Evolutionary conservation across 1,140 invertebrate genomes (phyloP).

Genomic region (Dendroctonus ponderosae): DNA sequence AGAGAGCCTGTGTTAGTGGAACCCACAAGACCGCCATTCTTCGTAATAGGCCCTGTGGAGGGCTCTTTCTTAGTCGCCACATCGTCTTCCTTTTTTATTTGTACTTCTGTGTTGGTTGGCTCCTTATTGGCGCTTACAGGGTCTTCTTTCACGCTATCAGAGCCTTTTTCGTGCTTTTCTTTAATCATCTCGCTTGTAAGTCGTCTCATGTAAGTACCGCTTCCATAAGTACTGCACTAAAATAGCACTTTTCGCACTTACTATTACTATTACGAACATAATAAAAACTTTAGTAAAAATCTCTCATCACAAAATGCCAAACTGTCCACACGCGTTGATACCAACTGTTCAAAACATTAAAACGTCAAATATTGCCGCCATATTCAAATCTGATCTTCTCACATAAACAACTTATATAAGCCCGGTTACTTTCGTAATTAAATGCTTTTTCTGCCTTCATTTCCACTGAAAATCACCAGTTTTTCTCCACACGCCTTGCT

Average conservation of each 20-base stretch:
- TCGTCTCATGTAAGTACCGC: conserved; percentile 42
- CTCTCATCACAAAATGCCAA: conserved; percentile 53
- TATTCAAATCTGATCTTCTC: conserved; percentile 24
- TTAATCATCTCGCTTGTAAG: conserved; percentile 47
- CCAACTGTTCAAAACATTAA: conserved; percentile 45
- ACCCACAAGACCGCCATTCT: conserved; percentile 50
- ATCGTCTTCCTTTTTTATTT: conserved; percentile 50
- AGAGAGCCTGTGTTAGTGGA: conserved; percentile 50
- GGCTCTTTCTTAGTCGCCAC: conserved; percentile 45
- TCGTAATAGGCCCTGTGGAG: conserved; percentile 42
- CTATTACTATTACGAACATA: conserved; percentile 44
- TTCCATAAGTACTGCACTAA: conserved; percentile 46
- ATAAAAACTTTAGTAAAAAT: conserved; percentile 50
- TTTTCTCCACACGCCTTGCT: not conserved
- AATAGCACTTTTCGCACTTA: conserved; percentile 44
- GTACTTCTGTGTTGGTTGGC: conserved; percentile 42
- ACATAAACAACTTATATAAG: conserved; percentile 26
- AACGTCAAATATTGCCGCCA: conserved; percentile 33
- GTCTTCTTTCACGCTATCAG: conserved; percentile 50
- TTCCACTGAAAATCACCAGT: not conserved
- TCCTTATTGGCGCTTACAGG: conserved; percentile 49
- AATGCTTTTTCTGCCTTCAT: conserved; percentile 12
- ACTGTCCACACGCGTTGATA: conserved; percentile 51
- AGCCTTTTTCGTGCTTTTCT: conserved; percentile 51
- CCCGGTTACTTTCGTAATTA: conserved; percentile 11